phyloP scores from a whole-genome alignment of 2,888 invertebrate species.

The Philereme transversata region DNA sequence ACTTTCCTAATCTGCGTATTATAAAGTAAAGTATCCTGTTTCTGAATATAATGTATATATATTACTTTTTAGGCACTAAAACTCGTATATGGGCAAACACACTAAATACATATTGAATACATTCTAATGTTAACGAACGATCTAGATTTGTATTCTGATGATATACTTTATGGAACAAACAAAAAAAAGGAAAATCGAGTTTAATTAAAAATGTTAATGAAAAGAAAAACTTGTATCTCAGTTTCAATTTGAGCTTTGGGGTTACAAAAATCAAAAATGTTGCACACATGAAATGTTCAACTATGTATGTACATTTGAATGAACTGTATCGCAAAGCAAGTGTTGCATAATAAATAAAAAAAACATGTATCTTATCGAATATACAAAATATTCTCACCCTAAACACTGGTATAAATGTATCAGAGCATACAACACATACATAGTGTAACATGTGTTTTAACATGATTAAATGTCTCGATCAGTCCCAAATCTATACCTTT shows the following conservation, averaged over 20 bases:
- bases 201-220: neutral
- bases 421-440: neutral
- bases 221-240: slow-evolving; percentile 8
- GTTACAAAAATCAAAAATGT: slow-evolving; percentile 1
- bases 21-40: slow-evolving; percentile 13
- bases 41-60: too few species aligned
- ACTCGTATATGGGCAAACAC: neutral
- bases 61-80: neutral
- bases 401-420: neutral
- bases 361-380: neutral
- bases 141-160: neutral
- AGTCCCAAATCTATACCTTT: too few species aligned
- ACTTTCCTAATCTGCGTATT: slow-evolving; percentile 13
- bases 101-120: neutral
- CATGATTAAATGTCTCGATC: too few species aligned
- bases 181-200: neutral
- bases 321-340: slow-evolving; percentile 14
- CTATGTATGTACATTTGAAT: slow-evolving; percentile 14
- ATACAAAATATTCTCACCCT: neutral
- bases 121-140: neutral
- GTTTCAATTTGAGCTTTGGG: slow-evolving; percentile 7
- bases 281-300: slow-evolving; percentile 8
- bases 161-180: neutral
- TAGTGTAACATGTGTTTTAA: too few species aligned
- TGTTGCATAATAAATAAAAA: neutral